Base-by-base conservation (phyloP, 2,888 invertebrate species). In the Metellina segmentata region DNA sequence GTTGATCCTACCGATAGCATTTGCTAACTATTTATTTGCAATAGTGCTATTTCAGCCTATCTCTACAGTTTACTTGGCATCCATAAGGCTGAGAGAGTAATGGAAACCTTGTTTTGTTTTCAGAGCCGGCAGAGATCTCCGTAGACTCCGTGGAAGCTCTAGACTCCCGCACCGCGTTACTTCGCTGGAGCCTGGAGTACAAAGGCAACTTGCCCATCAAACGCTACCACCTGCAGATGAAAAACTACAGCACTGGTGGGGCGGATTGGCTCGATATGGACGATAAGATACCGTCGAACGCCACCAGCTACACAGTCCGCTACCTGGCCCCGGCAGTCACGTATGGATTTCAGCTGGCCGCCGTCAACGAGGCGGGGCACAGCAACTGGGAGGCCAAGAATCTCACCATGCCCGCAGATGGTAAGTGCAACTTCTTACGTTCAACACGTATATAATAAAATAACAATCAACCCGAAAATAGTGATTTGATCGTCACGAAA, bases 331-430 rank as follows among this genome's bases (percentile, higher is more conserved):
- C 94, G 4, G 93, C 92, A 7, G 89, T 91, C 74, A 93, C 93
- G 34, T 94, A 94, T 81, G 91, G 91, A 34, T 92, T 94, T 72
- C 93, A 93, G 61, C 78, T 94, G 61, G 93, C 93, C 4, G 94
- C 94, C 0, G 90, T 93, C 20, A 94, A 93, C 89, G 93, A 93
- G n/a, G 93, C 94, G 7, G 94, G 94, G 69, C 89, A 91, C 78
- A 93, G 94, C 20, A 93, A 93, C n/a, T 94, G 93, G 94, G 91
- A 92, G 49, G 85, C 88, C 7, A 93, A 92, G 85, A 94, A 94
- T 52, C 92, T 93, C 77, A 94, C 93, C 71, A 93, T 94, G 93
- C 94, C 94, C 7, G 91, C 94, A 8, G 94, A 94, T 77, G 93
- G 94, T 85, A 75, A 93, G 79, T 93, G n/a, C n/a, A 13, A 9